These are phyloP conservation scores for Cettia cetti DNA, from an alignment of 2,113 vertebrate genomes.

Conservation along the genomic window DNA sequence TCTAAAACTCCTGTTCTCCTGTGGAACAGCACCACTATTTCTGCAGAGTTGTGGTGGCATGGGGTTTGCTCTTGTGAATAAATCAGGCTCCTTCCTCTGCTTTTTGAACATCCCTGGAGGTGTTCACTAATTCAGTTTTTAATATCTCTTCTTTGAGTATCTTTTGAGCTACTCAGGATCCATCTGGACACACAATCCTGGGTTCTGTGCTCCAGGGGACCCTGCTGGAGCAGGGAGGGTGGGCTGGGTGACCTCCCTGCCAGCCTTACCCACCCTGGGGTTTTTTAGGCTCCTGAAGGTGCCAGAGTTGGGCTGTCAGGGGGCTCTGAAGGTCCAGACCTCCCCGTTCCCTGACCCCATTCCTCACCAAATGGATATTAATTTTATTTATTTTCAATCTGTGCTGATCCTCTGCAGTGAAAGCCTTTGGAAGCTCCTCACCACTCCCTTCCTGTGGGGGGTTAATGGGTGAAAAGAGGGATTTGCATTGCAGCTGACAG, in stretches of 20 bases:
- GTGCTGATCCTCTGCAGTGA: neutral
- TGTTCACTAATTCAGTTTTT: neutral
- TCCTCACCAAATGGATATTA: neutral
- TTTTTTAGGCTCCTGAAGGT: neutral
- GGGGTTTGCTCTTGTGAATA: neutral
- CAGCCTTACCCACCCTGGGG: neutral
- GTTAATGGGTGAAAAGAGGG: neutral
- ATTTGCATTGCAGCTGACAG: neutral
- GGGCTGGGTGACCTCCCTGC: neutral
- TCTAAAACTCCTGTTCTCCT: rapidly evolving
- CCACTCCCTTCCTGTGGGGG: neutral
- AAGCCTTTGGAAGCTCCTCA: neutral
- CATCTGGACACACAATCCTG: neutral
- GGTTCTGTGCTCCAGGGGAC: neutral
- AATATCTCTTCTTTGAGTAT: neutral
- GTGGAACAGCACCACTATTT: rapidly evolving
- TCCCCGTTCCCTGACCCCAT: neutral
- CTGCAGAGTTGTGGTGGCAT: neutral
- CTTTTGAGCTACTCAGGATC: neutral
- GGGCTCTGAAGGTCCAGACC: neutral
- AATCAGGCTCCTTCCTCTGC: neutral
- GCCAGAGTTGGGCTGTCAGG: neutral
- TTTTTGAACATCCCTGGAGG: too few species aligned
- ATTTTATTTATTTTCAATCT: neutral
- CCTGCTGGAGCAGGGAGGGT: neutral